Conservation (phyloP, 2,113 vertebrate species). For the Tylochromis polylepis region DNA sequence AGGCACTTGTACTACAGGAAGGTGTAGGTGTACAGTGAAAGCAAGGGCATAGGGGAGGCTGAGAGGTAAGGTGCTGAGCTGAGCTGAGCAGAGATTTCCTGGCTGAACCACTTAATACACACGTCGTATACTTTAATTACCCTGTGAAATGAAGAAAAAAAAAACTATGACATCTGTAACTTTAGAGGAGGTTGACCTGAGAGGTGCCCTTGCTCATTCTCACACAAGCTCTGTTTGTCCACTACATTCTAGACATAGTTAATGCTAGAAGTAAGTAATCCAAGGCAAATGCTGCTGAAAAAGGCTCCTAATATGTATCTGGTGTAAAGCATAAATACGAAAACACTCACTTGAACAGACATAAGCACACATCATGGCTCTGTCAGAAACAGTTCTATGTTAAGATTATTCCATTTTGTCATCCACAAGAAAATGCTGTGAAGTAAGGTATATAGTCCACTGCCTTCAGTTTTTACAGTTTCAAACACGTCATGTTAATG, state of each 20-base stretch:
- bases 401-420: slow-evolving; percentile 1
- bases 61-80: slow-evolving; percentile 28
- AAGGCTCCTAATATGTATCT: slow-evolving; percentile 10
- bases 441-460: not conserved
- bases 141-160: slow-evolving; percentile 19
- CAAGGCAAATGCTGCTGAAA: not conserved
- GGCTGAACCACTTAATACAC: slow-evolving; percentile 57
- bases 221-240: slow-evolving; percentile 33
- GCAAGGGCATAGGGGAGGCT: not conserved
- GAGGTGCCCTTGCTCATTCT: not conserved
- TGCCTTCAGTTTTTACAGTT: not conserved
- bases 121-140: slow-evolving; percentile 58
- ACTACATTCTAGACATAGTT: slow-evolving; percentile 27
- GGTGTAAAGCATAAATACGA: slow-evolving; percentile 4
- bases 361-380: not conserved
- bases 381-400: not conserved
- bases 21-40: slow-evolving; percentile 22
- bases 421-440: not conserved
- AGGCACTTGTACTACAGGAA: slow-evolving; percentile 19
- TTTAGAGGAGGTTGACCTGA: slow-evolving; percentile 28
- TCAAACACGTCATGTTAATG: slow-evolving; percentile 20
- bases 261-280: not conserved
- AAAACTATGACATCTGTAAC: slow-evolving; percentile 27
- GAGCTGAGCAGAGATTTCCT: slow-evolving; percentile 62
- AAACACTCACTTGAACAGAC: not conserved